phyloP scores from a whole-genome alignment of 2,797 vertebrate genomes.

The Tamandua tetradactyla region DNA sequence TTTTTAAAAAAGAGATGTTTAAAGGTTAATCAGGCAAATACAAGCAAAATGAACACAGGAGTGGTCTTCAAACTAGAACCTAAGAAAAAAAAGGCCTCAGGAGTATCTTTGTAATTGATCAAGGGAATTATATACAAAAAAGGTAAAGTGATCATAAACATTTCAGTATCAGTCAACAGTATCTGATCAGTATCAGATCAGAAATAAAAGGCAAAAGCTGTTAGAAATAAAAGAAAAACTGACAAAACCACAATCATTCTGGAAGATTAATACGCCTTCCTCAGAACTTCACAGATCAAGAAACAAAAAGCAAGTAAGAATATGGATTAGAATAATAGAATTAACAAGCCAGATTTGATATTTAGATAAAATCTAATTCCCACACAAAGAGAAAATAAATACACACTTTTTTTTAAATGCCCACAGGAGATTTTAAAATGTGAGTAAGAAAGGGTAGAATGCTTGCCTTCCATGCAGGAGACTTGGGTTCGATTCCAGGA shows the following conservation, averaged over 20 bases:
- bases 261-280: not conserved
- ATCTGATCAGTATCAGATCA: too few relatives aligned
- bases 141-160: not conserved
- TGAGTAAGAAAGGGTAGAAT: too few relatives aligned
- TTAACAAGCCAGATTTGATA: conserved; percentile 23
- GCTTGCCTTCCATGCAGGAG: too few relatives aligned
- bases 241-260: not conserved
- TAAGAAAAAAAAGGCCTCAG: not conserved
- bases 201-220: conserved; percentile 8
- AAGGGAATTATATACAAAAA: conserved; percentile 23
- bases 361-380: not conserved
- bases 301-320: not conserved
- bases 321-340: not conserved
- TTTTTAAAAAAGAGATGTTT: not conserved
- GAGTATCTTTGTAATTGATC: not conserved
- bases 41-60: not conserved
- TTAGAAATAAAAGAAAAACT: conserved; percentile 51
- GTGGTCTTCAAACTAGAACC: not conserved
- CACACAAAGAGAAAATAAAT: conserved; percentile 35
- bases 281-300: not conserved
- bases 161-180: not conserved
- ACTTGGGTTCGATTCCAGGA: too few relatives aligned
- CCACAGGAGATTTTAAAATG: not conserved
- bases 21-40: not conserved
- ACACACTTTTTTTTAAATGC: not conserved